Conservation (phyloP, 2,113 vertebrate species). For the Grallaria varia region DNA sequence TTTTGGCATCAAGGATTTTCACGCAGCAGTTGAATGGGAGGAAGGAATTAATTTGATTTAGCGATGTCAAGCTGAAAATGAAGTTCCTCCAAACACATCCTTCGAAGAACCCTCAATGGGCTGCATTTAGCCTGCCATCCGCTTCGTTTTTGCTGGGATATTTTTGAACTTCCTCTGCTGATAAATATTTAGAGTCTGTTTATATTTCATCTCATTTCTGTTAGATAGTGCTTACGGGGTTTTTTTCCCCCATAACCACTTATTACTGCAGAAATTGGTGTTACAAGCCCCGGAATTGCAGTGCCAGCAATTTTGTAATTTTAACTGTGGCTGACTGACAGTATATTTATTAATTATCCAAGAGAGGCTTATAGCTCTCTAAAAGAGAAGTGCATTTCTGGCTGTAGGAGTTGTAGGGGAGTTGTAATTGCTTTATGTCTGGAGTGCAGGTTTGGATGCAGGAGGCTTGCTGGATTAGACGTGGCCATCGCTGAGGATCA, state of each 20-base stretch:
- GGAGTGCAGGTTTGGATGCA: neutral
- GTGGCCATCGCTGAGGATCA: neutral
- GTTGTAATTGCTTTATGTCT: neutral
- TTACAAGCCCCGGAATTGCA: neutral
- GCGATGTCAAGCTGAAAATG: conserved; percentile 5
- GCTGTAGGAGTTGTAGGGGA: neutral
- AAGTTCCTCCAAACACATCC: conserved; percentile 45
- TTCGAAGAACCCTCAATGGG: conserved; percentile 20
- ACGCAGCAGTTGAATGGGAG: conserved; percentile 35
- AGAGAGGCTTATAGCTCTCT: neutral
- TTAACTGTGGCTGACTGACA: conserved; percentile 4
- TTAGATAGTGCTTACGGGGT: neutral
- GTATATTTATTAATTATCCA: conserved; percentile 17
- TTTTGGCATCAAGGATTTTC: conserved; percentile 5
- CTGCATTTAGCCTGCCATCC: conserved; percentile 45
- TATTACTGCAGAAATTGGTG: conserved; percentile 8
- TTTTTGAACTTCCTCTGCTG: conserved; percentile 59
- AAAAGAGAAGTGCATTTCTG: neutral
- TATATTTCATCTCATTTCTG: conserved; percentile 27
- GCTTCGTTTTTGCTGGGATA: conserved; percentile 6
- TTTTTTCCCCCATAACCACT: neutral
- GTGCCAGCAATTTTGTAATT: neutral
- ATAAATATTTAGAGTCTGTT: conserved; percentile 61
- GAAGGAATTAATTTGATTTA: conserved; percentile 60
- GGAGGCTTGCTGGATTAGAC: neutral